phyloP scores from a whole-genome alignment of 2,888 invertebrate species.

The Clostera curtula region DNA sequence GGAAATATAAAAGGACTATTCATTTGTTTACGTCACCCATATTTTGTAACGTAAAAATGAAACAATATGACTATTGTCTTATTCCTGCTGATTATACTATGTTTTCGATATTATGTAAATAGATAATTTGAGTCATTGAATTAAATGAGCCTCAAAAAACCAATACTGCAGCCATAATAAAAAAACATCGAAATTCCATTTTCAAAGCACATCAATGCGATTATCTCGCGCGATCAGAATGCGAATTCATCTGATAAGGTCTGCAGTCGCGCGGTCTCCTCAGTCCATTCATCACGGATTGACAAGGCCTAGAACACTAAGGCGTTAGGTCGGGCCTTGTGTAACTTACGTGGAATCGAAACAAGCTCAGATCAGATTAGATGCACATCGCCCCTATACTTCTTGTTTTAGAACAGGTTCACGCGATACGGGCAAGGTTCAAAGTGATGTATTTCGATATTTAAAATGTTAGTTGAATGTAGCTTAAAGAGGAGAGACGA shows the following conservation, averaged over 20 bases:
- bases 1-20: too few species aligned
- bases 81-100: too few species aligned
- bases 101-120: too few species aligned
- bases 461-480: conserved; percentile 4
- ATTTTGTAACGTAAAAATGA: too few species aligned
- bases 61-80: too few species aligned
- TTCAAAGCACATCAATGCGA: conserved; percentile 26
- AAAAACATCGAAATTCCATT: conserved; percentile 32
- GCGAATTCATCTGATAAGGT: conserved; percentile 55
- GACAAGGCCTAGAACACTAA: conserved; percentile 38
- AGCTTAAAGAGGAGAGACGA: background rate
- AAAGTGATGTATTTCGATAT: conserved; percentile 26
- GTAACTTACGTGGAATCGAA: conserved; percentile 39
- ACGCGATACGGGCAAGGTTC: conserved; percentile 30
- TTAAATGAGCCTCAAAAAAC: too few species aligned
- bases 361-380: conserved; percentile 66
- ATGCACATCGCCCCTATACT: conserved; percentile 48
- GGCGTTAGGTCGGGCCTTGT: conserved; percentile 28
- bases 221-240: conserved; percentile 42
- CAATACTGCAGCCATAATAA: conserved; percentile 17
- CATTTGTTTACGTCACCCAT: too few species aligned
- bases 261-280: conserved; percentile 34
- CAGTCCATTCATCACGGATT: conserved; percentile 48
- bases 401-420: conserved; percentile 45
- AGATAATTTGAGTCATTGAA: too few species aligned